Percentiles rank a stretch among this genome's conserved stretches.
Evolutionary conservation across 1,140 invertebrate genomes (phyloP).

Genomic region (Penaeus vannamei): DNA sequence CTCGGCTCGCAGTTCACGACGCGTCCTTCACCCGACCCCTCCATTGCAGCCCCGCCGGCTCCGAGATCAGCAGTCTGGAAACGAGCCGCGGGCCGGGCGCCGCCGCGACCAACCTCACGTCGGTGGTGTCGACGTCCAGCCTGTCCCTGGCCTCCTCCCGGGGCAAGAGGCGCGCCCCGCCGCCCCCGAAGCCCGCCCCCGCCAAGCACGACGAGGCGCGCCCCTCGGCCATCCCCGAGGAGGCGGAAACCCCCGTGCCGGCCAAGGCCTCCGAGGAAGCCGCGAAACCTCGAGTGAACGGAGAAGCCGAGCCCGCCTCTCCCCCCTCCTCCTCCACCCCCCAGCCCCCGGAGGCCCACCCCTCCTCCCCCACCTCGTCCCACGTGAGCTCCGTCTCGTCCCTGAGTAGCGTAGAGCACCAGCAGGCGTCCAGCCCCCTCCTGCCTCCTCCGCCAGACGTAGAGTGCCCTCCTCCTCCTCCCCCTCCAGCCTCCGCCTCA

Average conservation of each 20-base stretch:
- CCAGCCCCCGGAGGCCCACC: background rate
- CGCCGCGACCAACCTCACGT: conserved; percentile 62
- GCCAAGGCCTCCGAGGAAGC: background rate
- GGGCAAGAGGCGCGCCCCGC: conserved; percentile 69
- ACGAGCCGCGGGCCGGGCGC: background rate
- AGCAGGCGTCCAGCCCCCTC: background rate
- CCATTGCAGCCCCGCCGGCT: conserved; percentile 37
- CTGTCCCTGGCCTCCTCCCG: conserved; percentile 64
- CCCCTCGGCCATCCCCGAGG: conserved; percentile 44
- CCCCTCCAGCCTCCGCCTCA: conserved; percentile 35
- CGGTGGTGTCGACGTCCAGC: conserved; percentile 62
- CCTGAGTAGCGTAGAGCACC: too few relatives aligned
- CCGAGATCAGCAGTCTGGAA: conserved; percentile 47
- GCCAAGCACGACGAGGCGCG: background rate
- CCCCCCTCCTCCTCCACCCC: conserved; percentile 16
- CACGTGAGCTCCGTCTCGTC: too few relatives aligned
- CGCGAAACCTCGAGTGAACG: background rate
- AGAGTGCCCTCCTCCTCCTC: background rate
- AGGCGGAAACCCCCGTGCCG: conserved; percentile 25
- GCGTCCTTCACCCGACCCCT: conserved; percentile 42
- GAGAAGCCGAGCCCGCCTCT: background rate
- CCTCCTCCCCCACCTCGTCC: background rate
- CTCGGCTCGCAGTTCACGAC: conserved; percentile 12
- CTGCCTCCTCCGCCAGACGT: conserved; percentile 2
- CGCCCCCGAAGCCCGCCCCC: conserved; percentile 62